These are phyloP conservation scores for Mercenaria mercenaria DNA, from an alignment of 1,140 invertebrate genomes.

Conservation along the genomic window DNA sequence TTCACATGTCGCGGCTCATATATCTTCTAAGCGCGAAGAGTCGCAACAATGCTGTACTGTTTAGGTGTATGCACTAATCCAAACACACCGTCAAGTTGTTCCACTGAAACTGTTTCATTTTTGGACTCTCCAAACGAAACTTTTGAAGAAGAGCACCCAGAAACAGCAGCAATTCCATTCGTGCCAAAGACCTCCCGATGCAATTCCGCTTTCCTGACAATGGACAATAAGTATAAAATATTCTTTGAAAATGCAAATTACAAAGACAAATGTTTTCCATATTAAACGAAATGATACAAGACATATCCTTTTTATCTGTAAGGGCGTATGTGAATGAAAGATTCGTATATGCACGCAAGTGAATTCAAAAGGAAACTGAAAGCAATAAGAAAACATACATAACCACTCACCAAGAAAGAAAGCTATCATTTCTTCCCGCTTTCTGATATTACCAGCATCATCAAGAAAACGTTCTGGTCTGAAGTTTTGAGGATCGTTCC, in stretches of 20 bases:
- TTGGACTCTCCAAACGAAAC: constrained; percentile 86
- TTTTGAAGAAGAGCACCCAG: constrained; percentile 65
- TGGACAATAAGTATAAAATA: neutral
- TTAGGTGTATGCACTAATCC: constrained; percentile 55
- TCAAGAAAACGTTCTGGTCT: constrained; percentile 89
- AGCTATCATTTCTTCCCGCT: constrained; percentile 62
- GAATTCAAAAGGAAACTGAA: too few relatives aligned
- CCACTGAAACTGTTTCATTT: constrained; percentile 10
- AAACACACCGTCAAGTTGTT: constrained; percentile 50
- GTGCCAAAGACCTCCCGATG: constrained; percentile 68
- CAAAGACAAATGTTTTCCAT: too few relatives aligned
- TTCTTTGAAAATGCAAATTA: too few relatives aligned
- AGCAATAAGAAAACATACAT: neutral
- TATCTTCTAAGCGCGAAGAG: too few relatives aligned
- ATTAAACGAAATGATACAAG: too few relatives aligned
- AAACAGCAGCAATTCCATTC: constrained; percentile 68
- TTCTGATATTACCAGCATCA: constrained; percentile 60
- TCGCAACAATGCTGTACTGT: constrained; percentile 50
- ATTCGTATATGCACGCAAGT: too few relatives aligned
- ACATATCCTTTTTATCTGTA: too few relatives aligned
- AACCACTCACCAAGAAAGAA: constrained; percentile 61
- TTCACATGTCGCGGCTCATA: too few relatives aligned
- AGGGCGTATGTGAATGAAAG: too few relatives aligned
- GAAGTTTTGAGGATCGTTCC: constrained; percentile 90
- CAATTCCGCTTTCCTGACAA: constrained; percentile 67